Percentiles rank a stretch among this genome's conserved stretches.
phyloP scores from a whole-genome alignment of 1,140 invertebrate species.

The Bemisia tabaci region DNA sequence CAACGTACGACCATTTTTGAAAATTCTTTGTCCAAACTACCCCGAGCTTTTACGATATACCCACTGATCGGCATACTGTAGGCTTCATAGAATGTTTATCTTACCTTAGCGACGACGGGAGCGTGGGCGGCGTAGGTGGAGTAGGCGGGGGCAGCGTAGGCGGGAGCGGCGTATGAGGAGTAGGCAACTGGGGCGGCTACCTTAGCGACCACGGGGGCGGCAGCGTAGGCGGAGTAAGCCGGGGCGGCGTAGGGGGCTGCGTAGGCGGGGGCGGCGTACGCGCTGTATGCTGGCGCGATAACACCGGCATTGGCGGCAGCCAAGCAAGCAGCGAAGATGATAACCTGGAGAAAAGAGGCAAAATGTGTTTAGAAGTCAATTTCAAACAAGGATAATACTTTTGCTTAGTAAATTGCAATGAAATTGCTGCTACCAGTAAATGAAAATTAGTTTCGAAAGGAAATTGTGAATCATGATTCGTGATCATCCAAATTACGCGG shows the following conservation, averaged over 20 bases:
- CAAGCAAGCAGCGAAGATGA: constrained; percentile 24
- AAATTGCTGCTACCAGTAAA: too few relatives aligned
- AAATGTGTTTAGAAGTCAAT: constrained; percentile 1
- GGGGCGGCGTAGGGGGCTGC: constrained; percentile 9
- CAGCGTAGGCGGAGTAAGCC: constrained; percentile 11
- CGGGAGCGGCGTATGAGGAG: constrained; percentile 7
- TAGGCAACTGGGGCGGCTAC: constrained; percentile 18
- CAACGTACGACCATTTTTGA: too few relatives aligned
- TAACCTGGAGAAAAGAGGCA: constrained; percentile 25
- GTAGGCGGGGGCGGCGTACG: not conserved
- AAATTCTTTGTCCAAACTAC: too few relatives aligned
- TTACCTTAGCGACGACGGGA: not conserved
- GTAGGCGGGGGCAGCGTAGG: constrained; percentile 8
- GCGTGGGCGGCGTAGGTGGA: constrained; percentile 5
- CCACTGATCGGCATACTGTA: too few relatives aligned
- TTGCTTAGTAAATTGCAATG: too few relatives aligned
- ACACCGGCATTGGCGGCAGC: constrained; percentile 25
- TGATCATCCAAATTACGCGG: too few relatives aligned
- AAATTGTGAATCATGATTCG: too few relatives aligned
- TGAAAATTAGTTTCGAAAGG: too few relatives aligned
- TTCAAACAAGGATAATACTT: too few relatives aligned
- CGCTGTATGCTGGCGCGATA: constrained; percentile 19
- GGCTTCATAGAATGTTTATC: too few relatives aligned
- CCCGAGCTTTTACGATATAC: too few relatives aligned
- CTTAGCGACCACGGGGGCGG: constrained; percentile 28